Evolutionary conservation across 2,113 vertebrate species (phyloP).

Genomic region (Hystrix brachyura): DNA sequence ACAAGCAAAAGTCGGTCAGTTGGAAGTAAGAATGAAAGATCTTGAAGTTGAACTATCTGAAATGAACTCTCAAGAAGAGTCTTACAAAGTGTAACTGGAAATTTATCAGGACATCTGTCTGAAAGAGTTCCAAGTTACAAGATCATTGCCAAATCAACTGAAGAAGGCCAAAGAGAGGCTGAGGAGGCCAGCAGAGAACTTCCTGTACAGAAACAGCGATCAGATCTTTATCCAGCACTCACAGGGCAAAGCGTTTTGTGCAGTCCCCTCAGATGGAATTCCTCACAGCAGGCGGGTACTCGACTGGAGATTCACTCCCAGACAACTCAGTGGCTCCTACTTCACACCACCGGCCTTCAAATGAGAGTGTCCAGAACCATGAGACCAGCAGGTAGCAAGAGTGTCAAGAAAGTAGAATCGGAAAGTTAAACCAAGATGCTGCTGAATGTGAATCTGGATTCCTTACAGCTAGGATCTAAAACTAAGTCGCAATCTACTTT

Average conservation of each 20-base stretch:
- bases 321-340: neutral
- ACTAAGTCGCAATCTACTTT: slow-evolving; percentile 88
- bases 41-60: slow-evolving; percentile 91
- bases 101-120: slow-evolving; percentile 91
- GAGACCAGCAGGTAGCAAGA: slow-evolving; percentile 75
- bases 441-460: slow-evolving; percentile 89
- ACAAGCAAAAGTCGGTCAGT: slow-evolving; percentile 90
- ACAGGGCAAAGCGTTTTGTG: neutral
- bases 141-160: slow-evolving; percentile 89
- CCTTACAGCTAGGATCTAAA: slow-evolving; percentile 54
- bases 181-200: no score
- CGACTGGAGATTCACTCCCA: neutral
- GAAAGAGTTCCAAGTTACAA: slow-evolving; percentile 91
- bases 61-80: slow-evolving; percentile 89
- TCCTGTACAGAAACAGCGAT: neutral
- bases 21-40: slow-evolving; percentile 90
- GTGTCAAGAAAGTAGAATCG: slow-evolving; percentile 89
- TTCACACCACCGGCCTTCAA: neutral
- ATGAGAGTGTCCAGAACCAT: neutral
- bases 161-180: neutral
- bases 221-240: neutral
- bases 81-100: slow-evolving; percentile 81
- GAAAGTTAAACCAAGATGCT: slow-evolving; percentile 89
- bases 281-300: neutral
- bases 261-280: neutral